Conservation (phyloP, 2,113 vertebrate species). For the Otolemur garnettii region DNA sequence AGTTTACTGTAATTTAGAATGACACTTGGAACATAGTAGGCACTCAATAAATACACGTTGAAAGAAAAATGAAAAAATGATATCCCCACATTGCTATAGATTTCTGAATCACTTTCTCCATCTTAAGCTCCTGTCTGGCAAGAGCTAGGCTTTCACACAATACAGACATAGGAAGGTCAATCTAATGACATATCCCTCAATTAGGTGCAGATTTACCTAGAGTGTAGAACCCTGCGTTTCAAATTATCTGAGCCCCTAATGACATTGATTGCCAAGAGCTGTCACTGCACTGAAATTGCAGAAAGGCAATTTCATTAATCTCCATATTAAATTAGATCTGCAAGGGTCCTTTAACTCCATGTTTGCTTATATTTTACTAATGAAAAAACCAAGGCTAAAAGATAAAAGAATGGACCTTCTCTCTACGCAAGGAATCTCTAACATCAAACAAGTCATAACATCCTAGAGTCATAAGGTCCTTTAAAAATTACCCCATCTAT, state of each 20-base stretch:
- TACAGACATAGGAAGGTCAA: background rate
- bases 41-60: background rate
- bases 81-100: background rate
- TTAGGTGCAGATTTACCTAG: background rate
- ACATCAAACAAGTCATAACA: background rate
- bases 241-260: background rate
- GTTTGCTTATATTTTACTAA: background rate
- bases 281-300: background rate
- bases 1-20: background rate
- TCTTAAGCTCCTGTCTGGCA: background rate
- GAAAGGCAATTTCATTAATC: conserved; percentile 1
- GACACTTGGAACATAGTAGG: background rate
- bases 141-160: background rate
- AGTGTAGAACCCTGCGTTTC: background rate
- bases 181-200: background rate
- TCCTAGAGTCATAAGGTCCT: background rate
- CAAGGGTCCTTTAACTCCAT: background rate
- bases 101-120: conserved; percentile 28
- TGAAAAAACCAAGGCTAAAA: background rate
- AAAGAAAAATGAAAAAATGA: conserved; percentile 2
- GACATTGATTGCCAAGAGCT: background rate
- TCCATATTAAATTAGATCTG: background rate
- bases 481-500: background rate
- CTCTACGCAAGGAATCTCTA: background rate
- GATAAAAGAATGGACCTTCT: background rate